Base-by-base conservation (phyloP, 2,113 vertebrate species). In the Notarius lentiginosus region DNA sequence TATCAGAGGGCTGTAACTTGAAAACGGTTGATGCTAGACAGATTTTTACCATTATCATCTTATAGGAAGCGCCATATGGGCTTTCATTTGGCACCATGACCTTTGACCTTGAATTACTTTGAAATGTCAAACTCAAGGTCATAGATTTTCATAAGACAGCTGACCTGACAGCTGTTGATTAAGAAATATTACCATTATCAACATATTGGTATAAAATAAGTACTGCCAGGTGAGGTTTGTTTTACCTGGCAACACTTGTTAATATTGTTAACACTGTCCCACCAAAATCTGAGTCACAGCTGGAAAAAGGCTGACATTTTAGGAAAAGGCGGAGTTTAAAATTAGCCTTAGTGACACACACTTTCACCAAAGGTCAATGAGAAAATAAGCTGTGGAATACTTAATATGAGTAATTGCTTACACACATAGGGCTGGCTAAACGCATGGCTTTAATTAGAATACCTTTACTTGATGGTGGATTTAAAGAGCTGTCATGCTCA, bases 321-420 rank as follows among this genome's bases (percentile, higher is more conserved):
- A 70, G 77, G 88, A 73, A 87, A 47, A 84, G 20, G 20, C 75
- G 53, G 88, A 70, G 84, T 89, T 91, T 92, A 91, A 88, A 92
- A 90, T 91, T 89, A 86, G 88, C 82, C 8, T 72, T 18, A 41
- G 47, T 20, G 24, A 51, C 41, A 24, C 20, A 49, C 22, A 61
- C 76, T 55, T 85, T 72, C 88, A 76, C 85, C 55, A 92, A 92
- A 92, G 91, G 91, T 93, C 90, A 90, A 0, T 15, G 81, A 86
- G 90, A 89, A 92, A 93, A 84, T 34, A 93, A 87, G 58, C 47
- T 84, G 27, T 41, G 34, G 34, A 41, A 41, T 41, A 41, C 34
- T 94, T 89, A 87, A 91, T 91, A 83, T 27, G 86, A 93, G 84
- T 89, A 90, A 91, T 93, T 88, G 80, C 22, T 72, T 30, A 66